Conservation (phyloP, 1,140 invertebrate species). For the Caenorhabditis tropicalis region DNA sequence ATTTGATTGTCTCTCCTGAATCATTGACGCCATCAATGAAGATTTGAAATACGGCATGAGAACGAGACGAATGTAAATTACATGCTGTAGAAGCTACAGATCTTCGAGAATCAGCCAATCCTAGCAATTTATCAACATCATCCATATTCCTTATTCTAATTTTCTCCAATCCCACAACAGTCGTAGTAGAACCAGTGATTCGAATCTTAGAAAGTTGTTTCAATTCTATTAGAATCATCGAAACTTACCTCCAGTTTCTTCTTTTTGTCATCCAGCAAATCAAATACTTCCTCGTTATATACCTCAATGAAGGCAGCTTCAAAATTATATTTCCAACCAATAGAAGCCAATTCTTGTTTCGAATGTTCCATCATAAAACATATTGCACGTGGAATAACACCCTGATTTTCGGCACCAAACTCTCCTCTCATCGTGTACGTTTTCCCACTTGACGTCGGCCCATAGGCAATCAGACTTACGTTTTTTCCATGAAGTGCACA, state of each 20-base stretch:
- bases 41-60: slow-evolving; percentile 90
- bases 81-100: slow-evolving; percentile 90
- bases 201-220: neutral
- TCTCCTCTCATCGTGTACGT: slow-evolving; percentile 88
- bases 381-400: slow-evolving; percentile 83
- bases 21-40: slow-evolving; percentile 77
- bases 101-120: slow-evolving; percentile 80
- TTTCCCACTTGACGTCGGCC: slow-evolving; percentile 91
- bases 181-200: neutral
- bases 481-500: slow-evolving; percentile 84
- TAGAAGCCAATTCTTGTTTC: slow-evolving; percentile 77
- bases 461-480: slow-evolving; percentile 90
- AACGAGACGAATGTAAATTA: slow-evolving; percentile 87
- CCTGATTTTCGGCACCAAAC: slow-evolving; percentile 72
- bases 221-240: neutral
- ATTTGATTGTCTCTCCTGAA: slow-evolving; percentile 73
- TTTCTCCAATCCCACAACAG: neutral
- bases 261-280: slow-evolving; percentile 50
- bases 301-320: slow-evolving; percentile 57
- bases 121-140: slow-evolving; percentile 81
- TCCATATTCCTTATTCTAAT: neutral
- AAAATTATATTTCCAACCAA: slow-evolving; percentile 74
- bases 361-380: slow-evolving; percentile 79
- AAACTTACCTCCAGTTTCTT: neutral
- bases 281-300: slow-evolving; percentile 59